Evolutionary conservation across 2,888 invertebrate species (phyloP), one percentile per base, ranked within the genome.

Genomic region (Drosophila mimica): DNA sequence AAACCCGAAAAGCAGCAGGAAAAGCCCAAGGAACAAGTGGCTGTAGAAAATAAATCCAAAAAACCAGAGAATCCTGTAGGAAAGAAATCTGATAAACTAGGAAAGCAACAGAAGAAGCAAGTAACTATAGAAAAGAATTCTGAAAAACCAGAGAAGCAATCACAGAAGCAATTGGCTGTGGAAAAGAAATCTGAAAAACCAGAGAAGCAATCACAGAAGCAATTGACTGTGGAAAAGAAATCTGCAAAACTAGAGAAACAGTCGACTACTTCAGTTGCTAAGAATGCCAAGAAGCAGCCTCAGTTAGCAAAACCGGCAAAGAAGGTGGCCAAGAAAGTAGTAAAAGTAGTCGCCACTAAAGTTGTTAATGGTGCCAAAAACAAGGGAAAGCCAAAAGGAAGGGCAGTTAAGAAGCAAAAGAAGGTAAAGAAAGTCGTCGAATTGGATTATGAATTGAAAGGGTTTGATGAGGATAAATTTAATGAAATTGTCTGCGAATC

Each of bases 381-480:
- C 4, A 52, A 58, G 6, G 28, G 7, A 0, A 67, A 64, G 49
- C 54, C 46, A 33, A 71, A 56, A 5, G 28, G 7, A 46, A 64
- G 11, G 28, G 43, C 13, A 49, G 4, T 28, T 0, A 61, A 65
- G n/a, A 49, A 70, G 13, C 20, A 36, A 40, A 74, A 65, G 57
- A 76, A 78, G 53, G 33, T 56, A 31, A 65, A 71, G 33, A 73
- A 51, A 30, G 48, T 60, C 2, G 36, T 72, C 3, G 68, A 72
- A 17, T 40, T 83, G 25, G 36, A 73, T 9, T 88, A 71, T 28
- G 91, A 91, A 34, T 57, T 90, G 0, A 67, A 85, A 36, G 71
- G 88, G 4, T 92, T 91, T 20, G 90, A 93, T 69, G 91, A 92
- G 46, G 81, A 88, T 0, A 81, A 82, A 53, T 92, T 92, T 51